Percentiles rank a stretch among this genome's conserved stretches.
phyloP scores from a whole-genome alignment of 1,140 invertebrate species.

The Sesamia nonagrioides region DNA sequence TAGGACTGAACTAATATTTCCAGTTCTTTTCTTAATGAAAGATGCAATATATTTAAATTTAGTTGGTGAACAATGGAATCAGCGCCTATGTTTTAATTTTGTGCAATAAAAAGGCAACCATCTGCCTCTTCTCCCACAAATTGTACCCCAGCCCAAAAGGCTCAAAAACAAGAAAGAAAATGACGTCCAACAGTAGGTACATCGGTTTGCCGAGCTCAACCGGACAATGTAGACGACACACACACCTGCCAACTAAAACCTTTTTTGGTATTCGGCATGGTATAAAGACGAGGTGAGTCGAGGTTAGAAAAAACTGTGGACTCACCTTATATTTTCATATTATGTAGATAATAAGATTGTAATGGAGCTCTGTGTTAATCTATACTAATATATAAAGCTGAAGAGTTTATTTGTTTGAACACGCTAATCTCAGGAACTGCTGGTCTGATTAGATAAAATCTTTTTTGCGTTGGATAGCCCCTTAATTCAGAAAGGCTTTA shows the following conservation, averaged over 20 bases:
- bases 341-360: constrained; percentile 24
- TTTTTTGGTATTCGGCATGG: constrained; percentile 45
- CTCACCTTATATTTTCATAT: constrained; percentile 16
- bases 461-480: too few species aligned
- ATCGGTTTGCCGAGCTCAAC: constrained; percentile 24
- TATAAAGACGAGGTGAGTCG: constrained; percentile 19
- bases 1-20: too few species aligned
- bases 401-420: not conserved
- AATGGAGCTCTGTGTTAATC: constrained; percentile 25
- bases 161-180: constrained; percentile 58
- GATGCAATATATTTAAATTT: too few species aligned
- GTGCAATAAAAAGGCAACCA: not conserved
- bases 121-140: not conserved
- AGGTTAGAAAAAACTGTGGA: constrained; percentile 35
- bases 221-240: constrained; percentile 44
- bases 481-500: too few species aligned
- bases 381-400: constrained; percentile 6
- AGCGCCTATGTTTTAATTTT: too few species aligned
- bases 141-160: constrained; percentile 17
- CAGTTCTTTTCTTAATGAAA: too few species aligned
- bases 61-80: too few species aligned
- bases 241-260: constrained; percentile 47
- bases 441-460: too few species aligned
- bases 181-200: constrained; percentile 41
- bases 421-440: too few species aligned